Base-by-base conservation (phyloP, 2,888 invertebrate species). In the Branchinecta sandiegonensis region DNA sequence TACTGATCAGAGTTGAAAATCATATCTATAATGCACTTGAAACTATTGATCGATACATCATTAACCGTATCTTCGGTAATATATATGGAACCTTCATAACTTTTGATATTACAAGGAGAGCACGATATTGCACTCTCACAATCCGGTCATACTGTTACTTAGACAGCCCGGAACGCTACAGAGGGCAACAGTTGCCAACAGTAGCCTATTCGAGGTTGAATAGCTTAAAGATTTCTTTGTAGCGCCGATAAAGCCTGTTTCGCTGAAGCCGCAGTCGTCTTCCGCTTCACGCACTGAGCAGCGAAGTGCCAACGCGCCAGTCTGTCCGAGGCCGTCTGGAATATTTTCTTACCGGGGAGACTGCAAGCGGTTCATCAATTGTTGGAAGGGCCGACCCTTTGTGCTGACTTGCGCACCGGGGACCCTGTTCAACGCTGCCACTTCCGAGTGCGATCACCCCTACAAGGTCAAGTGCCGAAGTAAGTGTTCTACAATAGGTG, bases 361-460 rank as follows among this genome's bases (percentile, higher is more conserved):
- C 69, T 72, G 72, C 69, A 65, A 64, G 65, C 69, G 70, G 68
- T 73, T 73, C 67, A 70, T 73, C 48, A 72, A 73, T 56, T 73
- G 73, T 65, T 68, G 68, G 68, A 64, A 66, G 46, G 70, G 70
- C 13, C 50, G 69, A 46, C 48, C 67, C 12, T 50, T 65, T 66
- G 64, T 71, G n/a, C 68, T 56, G 17, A 12, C 65, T 14, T 71
- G 71, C 14, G 68, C 65, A 12, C 65, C 68, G 7, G 70, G 70
- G 11, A 71, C 71, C 13, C 23, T 71, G n/a, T 71, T 71, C 63
- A 71, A 69, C 56, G 68, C 68, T 11, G 17, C 48, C 10, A 48
- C 56, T 14, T 23, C 47, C 9, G 67, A 14, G 23, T 71, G 71
- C 65, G 71, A 71, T 67, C 69, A 68, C 66, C 66, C 69, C 13